Conservation (phyloP, 2,113 vertebrate genomes). For the Zingel zingel region DNA sequence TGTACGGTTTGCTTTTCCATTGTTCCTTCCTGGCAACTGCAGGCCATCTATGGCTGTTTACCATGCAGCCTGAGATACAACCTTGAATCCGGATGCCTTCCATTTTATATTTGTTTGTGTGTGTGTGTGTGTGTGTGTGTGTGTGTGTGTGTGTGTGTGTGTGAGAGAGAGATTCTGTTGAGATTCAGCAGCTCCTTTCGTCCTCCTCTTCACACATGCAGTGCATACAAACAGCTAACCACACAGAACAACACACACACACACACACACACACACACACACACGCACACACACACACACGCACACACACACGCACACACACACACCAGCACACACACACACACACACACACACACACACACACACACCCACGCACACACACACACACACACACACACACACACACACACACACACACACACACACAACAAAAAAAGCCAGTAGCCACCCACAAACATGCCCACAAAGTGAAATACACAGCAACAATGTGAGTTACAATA, state of each 20-base stretch:
- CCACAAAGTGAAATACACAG: constrained; percentile 24
- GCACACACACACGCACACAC: neutral
- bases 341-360: constrained; percentile 19
- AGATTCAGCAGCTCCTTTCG: constrained; percentile 62
- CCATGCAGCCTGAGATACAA: constrained; percentile 31
- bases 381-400: constrained; percentile 20
- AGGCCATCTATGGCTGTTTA: neutral
- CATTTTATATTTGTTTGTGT: constrained; percentile 30
- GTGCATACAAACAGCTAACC: constrained; percentile 63
- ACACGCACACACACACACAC: constrained; percentile 16
- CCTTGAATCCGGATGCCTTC: constrained; percentile 44
- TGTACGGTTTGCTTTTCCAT: neutral
- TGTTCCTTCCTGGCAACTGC: neutral
- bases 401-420: constrained; percentile 18
- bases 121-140: constrained; percentile 17
- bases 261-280: neutral
- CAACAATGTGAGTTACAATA: constrained; percentile 23
- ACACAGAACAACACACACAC: constrained; percentile 49
- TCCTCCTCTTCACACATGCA: constrained; percentile 71
- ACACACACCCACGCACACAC: neutral
- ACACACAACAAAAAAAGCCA: constrained; percentile 8
- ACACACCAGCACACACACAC: constrained; percentile 21
- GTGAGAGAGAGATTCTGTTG: constrained; percentile 57
- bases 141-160: constrained; percentile 7
- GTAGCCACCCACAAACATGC: constrained; percentile 7